Conservation (phyloP, 1,140 invertebrate species). For the Drosophila malerkotliana region DNA sequence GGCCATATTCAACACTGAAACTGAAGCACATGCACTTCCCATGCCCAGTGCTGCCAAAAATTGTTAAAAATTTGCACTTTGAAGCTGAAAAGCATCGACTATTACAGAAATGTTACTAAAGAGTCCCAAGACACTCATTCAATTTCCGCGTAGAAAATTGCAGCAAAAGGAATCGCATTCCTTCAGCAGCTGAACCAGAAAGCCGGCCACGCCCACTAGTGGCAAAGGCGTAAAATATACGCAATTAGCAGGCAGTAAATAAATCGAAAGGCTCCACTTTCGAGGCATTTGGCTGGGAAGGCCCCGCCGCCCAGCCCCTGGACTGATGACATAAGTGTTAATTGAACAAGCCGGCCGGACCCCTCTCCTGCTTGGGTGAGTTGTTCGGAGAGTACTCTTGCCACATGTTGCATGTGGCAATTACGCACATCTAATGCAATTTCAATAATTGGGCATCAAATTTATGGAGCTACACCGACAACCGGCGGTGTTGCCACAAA, state of each 20-base stretch:
- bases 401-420: conserved; percentile 37
- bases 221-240: conserved; percentile 42
- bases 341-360: conserved; percentile 57
- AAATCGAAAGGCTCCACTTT: conserved; percentile 51
- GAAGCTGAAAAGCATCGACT: too few species aligned
- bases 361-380: too few species aligned
- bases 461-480: conserved; percentile 56
- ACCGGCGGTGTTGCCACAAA: conserved; percentile 39
- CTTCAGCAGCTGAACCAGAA: conserved; percentile 3
- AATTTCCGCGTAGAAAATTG: conserved; percentile 1
- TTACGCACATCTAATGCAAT: conserved; percentile 82
- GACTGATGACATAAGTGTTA: conserved; percentile 68
- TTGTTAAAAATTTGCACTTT: background rate
- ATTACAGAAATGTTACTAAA: background rate
- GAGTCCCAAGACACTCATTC: background rate
- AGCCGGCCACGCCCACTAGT: conserved; percentile 22
- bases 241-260: conserved; percentile 77
- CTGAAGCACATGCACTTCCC: too few species aligned
- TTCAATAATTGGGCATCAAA: conserved; percentile 80
- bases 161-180: conserved; percentile 15
- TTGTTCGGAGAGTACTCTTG: background rate
- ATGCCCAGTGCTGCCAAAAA: too few species aligned
- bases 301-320: background rate
- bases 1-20: too few species aligned
- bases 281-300: background rate